phyloP scores from a whole-genome alignment of 2,888 invertebrate genomes.

The Andrena flavipes region DNA sequence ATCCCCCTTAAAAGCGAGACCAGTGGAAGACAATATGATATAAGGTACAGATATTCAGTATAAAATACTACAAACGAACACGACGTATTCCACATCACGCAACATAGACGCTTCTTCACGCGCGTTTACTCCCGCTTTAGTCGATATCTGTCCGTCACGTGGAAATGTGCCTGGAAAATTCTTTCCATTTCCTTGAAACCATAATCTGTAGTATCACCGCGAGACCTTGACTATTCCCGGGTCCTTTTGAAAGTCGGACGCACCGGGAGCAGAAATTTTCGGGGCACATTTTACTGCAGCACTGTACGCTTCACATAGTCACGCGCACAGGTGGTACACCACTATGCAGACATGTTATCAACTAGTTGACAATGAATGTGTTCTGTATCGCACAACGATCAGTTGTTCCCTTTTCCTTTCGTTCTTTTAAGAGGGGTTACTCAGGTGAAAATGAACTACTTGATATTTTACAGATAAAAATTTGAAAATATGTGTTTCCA shows the following conservation, averaged over 20 bases:
- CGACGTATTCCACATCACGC: slow-evolving; percentile 50
- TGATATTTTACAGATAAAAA: too few relatives aligned
- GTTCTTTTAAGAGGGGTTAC: too few relatives aligned
- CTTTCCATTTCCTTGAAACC: slow-evolving; percentile 37
- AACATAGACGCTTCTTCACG: slow-evolving; percentile 67
- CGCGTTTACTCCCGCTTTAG: slow-evolving; percentile 52
- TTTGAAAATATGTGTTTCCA: too few relatives aligned
- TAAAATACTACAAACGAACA: slow-evolving; percentile 62
- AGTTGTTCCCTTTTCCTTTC: background rate
- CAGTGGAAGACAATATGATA: slow-evolving; percentile 82
- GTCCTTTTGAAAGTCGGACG: background rate
- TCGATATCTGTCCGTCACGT: slow-evolving; percentile 36
- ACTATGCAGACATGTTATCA: slow-evolving; percentile 12
- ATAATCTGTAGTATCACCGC: background rate
- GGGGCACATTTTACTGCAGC: slow-evolving; percentile 50
- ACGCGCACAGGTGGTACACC: slow-evolving; percentile 39
- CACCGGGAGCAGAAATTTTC: slow-evolving; percentile 55
- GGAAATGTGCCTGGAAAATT: slow-evolving; percentile 47
- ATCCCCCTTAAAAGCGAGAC: slow-evolving; percentile 80
- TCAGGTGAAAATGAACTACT: too few relatives aligned
- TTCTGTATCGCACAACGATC: slow-evolving; percentile 39
- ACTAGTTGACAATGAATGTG: slow-evolving; percentile 31
- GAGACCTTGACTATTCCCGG: background rate
- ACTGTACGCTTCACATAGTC: slow-evolving; percentile 59
- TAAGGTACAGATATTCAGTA: slow-evolving; percentile 80